Percentiles rank a stretch among this genome's conserved stretches.
Evolutionary conservation across 2,797 vertebrate species (phyloP).

Genomic region (Labeo calbasu): DNA sequence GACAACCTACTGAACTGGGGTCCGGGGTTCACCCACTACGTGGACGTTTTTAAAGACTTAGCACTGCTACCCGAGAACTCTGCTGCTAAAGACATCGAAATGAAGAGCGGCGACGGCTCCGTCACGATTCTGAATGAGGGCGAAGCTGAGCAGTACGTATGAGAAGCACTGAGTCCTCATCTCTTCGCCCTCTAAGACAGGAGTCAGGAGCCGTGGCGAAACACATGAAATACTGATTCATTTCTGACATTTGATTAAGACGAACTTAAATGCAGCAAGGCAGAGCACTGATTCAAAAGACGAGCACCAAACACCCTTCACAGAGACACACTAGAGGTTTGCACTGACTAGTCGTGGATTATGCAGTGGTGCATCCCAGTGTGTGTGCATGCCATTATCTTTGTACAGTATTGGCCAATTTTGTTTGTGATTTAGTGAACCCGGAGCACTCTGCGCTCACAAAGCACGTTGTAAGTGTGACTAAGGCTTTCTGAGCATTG

Average conservation of each 20-base stretch:
- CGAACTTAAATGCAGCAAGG: slow-evolving; percentile 84
- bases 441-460: too few species aligned
- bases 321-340: slow-evolving; percentile 13
- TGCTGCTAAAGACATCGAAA: slow-evolving; percentile 82
- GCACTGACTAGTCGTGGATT: neutral
- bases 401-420: slow-evolving; percentile 10
- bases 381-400: slow-evolving; percentile 6
- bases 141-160: slow-evolving; percentile 95
- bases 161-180: slow-evolving; percentile 65
- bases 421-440: neutral
- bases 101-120: slow-evolving; percentile 83
- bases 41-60: slow-evolving; percentile 97
- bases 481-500: neutral
- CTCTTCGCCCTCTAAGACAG: slow-evolving; percentile 68
- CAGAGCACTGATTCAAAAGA: slow-evolving; percentile 65
- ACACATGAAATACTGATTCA: slow-evolving; percentile 63
- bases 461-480: neutral
- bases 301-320: neutral
- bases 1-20: slow-evolving; percentile 99
- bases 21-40: slow-evolving; percentile 95
- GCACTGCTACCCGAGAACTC: slow-evolving; percentile 92
- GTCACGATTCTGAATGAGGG: slow-evolving; percentile 89
- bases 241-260: slow-evolving; percentile 65
- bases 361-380: neutral
- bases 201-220: slow-evolving; percentile 68